Conservation (phyloP, 37 sponge, comb jelly and placozoan species). For the Mnemiopsis leidyi region DNA sequence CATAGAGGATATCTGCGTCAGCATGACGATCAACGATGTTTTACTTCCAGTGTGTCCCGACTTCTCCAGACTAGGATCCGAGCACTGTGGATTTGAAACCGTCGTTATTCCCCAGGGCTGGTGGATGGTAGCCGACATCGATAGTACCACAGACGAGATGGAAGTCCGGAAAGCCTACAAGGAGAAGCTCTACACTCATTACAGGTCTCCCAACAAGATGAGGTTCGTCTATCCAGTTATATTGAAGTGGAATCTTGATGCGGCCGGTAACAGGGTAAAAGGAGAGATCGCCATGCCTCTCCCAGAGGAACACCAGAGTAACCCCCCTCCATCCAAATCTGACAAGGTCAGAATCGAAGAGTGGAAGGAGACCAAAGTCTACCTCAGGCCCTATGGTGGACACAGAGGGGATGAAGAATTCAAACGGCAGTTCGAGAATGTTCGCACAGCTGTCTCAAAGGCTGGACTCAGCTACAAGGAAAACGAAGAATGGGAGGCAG, state of each 20-base stretch:
- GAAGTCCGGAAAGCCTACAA: not conserved
- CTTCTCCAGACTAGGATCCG: not conserved
- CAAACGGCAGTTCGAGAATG: not conserved
- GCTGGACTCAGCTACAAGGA: not conserved
- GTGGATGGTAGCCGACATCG: not conserved
- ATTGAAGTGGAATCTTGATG: not conserved
- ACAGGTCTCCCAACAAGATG: not conserved
- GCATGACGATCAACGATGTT: no score
- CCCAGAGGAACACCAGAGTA: not conserved
- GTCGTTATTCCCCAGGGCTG: not conserved
- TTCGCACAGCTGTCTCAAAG: not conserved
- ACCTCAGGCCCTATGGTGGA: not conserved
- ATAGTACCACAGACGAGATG: not conserved
- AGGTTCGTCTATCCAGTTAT: not conserved
- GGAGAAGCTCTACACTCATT: not conserved
- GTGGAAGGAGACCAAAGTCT: not conserved
- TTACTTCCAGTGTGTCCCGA: no score
- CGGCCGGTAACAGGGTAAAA: not conserved
- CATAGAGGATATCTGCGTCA: not conserved
- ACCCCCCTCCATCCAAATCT: not conserved
- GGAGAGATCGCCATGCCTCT: not conserved
- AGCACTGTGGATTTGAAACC: not conserved
- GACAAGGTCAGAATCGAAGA: not conserved
- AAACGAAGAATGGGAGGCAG: not conserved
- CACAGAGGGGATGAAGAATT: not conserved